Evolutionary conservation across 1,140 invertebrate species (phyloP).

Genomic region (Aphidius gifuensis): DNA sequence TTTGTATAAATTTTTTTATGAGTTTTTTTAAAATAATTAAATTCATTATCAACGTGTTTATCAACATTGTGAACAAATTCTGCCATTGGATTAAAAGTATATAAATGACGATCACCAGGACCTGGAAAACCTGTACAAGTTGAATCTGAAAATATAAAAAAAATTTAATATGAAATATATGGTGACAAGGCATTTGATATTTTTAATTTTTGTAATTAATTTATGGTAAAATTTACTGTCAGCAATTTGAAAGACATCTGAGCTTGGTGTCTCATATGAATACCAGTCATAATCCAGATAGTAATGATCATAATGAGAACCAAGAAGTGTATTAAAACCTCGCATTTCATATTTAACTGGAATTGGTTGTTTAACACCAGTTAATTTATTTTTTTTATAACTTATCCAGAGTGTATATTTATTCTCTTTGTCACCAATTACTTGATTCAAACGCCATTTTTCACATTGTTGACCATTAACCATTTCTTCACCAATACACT

Average conservation of each 20-base stretch:
- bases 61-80: slow-evolving; percentile 80
- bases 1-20: slow-evolving; percentile 70
- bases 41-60: slow-evolving; percentile 73
- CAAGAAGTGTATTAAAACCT: slow-evolving; percentile 86
- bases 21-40: slow-evolving; percentile 71
- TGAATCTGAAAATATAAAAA: slow-evolving; percentile 56
- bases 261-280: slow-evolving; percentile 63
- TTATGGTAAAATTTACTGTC: slow-evolving; percentile 44
- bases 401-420: slow-evolving; percentile 84
- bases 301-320: slow-evolving; percentile 96
- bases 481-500: slow-evolving; percentile 61
- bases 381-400: slow-evolving; percentile 58
- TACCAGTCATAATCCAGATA: slow-evolving; percentile 81
- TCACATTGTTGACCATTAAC: slow-evolving; percentile 66
- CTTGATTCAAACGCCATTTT: slow-evolving; percentile 70
- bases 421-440: slow-evolving; percentile 75
- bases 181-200: no score
- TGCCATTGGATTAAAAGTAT: slow-evolving; percentile 89
- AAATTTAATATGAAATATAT: slow-evolving; percentile 16
- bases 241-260: slow-evolving; percentile 68
- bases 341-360: slow-evolving; percentile 88
- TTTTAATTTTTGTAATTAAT: no score
- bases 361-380: slow-evolving; percentile 52
- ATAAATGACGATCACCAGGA: slow-evolving; percentile 72
- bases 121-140: slow-evolving; percentile 83